phyloP scores from a whole-genome alignment of 1,140 invertebrate genomes.

The Pseudomyrmex cubaensis region DNA sequence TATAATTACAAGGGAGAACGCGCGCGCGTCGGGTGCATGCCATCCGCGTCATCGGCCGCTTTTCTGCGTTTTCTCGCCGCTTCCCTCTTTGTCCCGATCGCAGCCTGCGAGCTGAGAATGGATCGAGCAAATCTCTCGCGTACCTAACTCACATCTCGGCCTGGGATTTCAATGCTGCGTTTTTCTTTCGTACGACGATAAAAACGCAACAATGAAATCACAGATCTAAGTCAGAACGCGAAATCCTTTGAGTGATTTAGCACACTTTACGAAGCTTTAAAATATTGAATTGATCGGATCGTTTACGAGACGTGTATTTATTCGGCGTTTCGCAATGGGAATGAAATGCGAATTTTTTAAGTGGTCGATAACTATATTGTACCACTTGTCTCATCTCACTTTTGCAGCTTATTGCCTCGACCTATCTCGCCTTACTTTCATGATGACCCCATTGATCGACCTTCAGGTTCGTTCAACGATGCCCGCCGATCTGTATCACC shows the following conservation, averaged over 20 bases:
- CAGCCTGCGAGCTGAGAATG: too few species aligned
- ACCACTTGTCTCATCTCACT: background rate
- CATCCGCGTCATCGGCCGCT: constrained; percentile 28
- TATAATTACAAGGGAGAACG: constrained; percentile 71
- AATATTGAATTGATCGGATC: background rate
- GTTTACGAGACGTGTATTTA: too few species aligned
- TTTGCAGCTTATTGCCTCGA: constrained; percentile 24
- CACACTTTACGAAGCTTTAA: background rate
- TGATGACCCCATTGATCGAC: constrained; percentile 76
- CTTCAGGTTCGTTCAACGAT: constrained; percentile 72
- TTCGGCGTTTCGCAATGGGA: background rate
- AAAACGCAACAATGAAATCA: too few species aligned
- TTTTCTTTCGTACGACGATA: too few species aligned
- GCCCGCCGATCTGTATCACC: constrained; percentile 76
- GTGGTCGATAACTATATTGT: background rate
- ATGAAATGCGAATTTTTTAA: background rate
- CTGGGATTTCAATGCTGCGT: too few species aligned
- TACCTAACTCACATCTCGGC: too few species aligned
- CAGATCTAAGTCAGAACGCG: too few species aligned
- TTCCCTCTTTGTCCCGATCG: constrained; percentile 15
- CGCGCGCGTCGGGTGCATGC: constrained; percentile 13
- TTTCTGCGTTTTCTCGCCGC: constrained; percentile 28
- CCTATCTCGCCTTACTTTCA: constrained; percentile 71
- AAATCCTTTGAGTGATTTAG: too few species aligned
- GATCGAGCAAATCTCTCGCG: too few species aligned